Evolutionary conservation across 2,113 vertebrate genomes (phyloP), one percentile per base, ranked within the genome.

Genomic region (Anas platyrhynchos): DNA sequence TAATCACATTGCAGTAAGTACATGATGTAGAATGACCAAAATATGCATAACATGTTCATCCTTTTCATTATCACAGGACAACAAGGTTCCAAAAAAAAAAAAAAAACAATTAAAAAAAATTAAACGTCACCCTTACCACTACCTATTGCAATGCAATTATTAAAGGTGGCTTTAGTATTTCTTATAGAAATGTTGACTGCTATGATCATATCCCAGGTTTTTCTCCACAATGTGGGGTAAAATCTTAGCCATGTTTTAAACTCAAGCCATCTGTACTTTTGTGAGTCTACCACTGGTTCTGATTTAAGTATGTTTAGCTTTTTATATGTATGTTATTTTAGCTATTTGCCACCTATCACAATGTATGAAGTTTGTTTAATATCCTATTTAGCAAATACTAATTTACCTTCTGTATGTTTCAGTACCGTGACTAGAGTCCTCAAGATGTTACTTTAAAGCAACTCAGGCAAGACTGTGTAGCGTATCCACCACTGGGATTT

Each of bases 181-280:
- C 95, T 96, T 82, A 95, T 85, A 96, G 96, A 97, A 97, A 97
- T 96, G 88, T 88, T 86, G 38, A 86, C 73, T 63, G 69, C 13
- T 41, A 69, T 86, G 34, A 58, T 11, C 12, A 41, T 78, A 84
- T 82, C 44, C 41, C n/a, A 69, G 69, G 44, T 14, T 93, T 63
- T 81, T 86, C 65, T 90, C 90, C 62, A 91, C 38, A 36, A 32
- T 36, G 11, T 92, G 48, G 80, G 62, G 62, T 84, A 50, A 84
- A 86, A 72, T 66, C 32, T 59, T 72, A 76, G n/a, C 22, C 61
- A 34, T 65, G 6, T 72, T 84, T 75, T 54, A 79, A 79, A 81
- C 48, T 78, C 38, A 79, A 65, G 26, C 21, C 8, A 15, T 31
- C 66, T 62, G 6, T 58, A 38, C 38, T 75, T 95, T 36, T 56